Percentiles rank a stretch among this genome's conserved stretches.
These are phyloP conservation scores for Campoplex capitator DNA, from an alignment of 2,888 invertebrate species.

Conservation along the genomic window DNA sequence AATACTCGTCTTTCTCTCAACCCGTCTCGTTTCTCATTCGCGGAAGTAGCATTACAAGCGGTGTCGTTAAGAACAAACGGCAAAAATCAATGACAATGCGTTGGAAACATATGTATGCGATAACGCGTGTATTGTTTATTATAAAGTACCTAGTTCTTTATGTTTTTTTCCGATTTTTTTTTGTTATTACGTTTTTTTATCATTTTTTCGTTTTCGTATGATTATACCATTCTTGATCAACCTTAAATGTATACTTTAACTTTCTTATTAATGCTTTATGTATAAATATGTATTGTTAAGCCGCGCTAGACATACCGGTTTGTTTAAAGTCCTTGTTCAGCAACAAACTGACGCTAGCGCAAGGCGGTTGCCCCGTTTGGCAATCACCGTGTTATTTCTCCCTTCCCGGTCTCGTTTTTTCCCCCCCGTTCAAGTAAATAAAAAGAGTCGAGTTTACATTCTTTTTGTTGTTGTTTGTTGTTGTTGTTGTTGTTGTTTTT, in stretches of 20 bases:
- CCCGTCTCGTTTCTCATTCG: conserved; percentile 62
- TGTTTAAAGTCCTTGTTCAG: conserved; percentile 81
- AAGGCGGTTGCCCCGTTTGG: conserved; percentile 69
- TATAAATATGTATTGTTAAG: conserved; percentile 84
- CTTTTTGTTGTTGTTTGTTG: conserved; percentile 63
- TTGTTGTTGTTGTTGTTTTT: conserved; percentile 55
- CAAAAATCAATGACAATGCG: conserved; percentile 83
- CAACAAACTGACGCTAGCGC: conserved; percentile 82
- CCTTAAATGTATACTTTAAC: conserved; percentile 84
- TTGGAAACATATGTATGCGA: conserved; percentile 82
- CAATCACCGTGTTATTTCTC: conserved; percentile 60
- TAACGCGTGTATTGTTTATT: conserved; percentile 83
- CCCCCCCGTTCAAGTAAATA: conserved; percentile 79
- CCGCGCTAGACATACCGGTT: conserved; percentile 79
- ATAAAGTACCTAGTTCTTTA: conserved; percentile 81
- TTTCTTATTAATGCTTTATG: conserved; percentile 84
- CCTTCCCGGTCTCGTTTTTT: conserved; percentile 9
- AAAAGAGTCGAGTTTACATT: conserved; percentile 80
- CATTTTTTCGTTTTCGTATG: conserved; percentile 77
- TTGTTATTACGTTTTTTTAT: conserved; percentile 50
- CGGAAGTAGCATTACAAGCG: conserved; percentile 77
- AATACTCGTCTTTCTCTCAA: conserved; percentile 15
- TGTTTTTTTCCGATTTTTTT: conserved; percentile 51
- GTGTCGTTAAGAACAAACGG: conserved; percentile 83
- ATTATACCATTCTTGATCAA: conserved; percentile 84